Evolutionary conservation across 2,797 vertebrate species (phyloP).

Genomic region (Pangasius krempfi): DNA sequence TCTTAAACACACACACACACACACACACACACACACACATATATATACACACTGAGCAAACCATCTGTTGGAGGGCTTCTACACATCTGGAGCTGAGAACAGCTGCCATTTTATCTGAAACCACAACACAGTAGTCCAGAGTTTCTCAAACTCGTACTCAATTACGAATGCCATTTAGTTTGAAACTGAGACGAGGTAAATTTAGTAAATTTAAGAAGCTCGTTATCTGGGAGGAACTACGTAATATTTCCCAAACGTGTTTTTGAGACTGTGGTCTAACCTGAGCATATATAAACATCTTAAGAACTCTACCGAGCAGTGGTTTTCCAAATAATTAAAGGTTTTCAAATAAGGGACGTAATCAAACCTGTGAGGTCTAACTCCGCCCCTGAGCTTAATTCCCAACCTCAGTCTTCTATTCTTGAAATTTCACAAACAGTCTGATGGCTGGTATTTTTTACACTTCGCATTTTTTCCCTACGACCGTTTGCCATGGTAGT

Average conservation of each 20-base stretch:
- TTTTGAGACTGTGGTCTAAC: neutral
- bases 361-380: neutral
- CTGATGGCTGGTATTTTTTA: neutral
- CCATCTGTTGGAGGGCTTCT: neutral
- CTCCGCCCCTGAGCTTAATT: neutral
- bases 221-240: neutral
- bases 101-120: neutral
- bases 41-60: neutral
- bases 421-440: neutral
- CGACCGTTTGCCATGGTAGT: neutral
- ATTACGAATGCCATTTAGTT: neutral
- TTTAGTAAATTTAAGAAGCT: neutral
- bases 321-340: neutral
- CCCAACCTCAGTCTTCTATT: neutral
- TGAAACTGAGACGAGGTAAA: neutral
- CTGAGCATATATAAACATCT: neutral
- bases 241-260: neutral
- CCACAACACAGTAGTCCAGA: neutral
- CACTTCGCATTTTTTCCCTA: neutral
- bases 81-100: constrained; percentile 6
- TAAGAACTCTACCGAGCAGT: neutral
- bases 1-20: neutral
- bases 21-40: constrained; percentile 13
- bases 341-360: neutral
- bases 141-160: neutral